Evolutionary conservation across 2,113 vertebrate genomes (phyloP).

Genomic region (Myanophis thanlyinensis): DNA sequence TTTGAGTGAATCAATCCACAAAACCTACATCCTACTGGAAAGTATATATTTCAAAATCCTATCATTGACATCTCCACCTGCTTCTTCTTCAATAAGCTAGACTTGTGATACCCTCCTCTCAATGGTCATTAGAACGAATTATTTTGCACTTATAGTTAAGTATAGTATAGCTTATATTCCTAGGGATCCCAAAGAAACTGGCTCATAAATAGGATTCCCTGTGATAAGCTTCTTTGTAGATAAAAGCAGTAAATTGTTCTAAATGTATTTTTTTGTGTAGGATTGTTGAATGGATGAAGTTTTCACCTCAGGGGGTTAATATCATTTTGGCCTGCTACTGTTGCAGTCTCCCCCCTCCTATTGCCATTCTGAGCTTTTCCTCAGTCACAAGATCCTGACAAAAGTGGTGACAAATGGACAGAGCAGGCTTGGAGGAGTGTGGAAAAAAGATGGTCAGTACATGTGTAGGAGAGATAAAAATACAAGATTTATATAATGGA

Average conservation of each 20-base stretch:
- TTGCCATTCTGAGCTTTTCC: not conserved
- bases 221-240: not conserved
- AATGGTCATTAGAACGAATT: not conserved
- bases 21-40: not conserved
- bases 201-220: not conserved
- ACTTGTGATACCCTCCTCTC: not conserved
- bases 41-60: not conserved
- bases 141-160: not conserved
- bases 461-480: not conserved
- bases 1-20: not conserved
- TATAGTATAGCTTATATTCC: not conserved
- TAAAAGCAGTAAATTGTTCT: not conserved
- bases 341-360: not conserved
- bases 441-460: not conserved
- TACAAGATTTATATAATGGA: not conserved
- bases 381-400: not conserved
- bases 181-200: not conserved
- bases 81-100: not conserved
- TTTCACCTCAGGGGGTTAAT: not conserved
- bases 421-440: not conserved
- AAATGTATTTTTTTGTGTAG: not conserved
- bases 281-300: not conserved
- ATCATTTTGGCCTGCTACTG: not conserved
- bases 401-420: not conserved
- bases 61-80: not conserved